Evolutionary conservation across 2,797 vertebrate species (phyloP), one percentile per base, ranked within the genome.

Genomic region (Heteromormyrus szaboi): DNA sequence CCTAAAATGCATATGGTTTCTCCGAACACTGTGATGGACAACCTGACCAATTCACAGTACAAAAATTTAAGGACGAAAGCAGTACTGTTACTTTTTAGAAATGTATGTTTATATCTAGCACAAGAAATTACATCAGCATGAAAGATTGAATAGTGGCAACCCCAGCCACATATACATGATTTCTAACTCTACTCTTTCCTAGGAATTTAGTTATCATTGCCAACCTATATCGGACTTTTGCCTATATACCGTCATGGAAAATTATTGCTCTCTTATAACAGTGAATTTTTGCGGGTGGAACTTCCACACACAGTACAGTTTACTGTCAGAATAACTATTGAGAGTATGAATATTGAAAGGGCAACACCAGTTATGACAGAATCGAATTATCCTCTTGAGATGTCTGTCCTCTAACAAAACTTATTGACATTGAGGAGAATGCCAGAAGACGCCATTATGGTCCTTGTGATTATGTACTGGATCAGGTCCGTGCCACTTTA

Each of bases 401-500:
- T 41, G 84, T 89, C 92, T 95, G 95, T 93, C 94, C 95, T 95
- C 94, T 90, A 94, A 91, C 90, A 86, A 88, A 93, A 93, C 90
- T 94, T 92, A 89, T 90, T 93, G 92, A 94, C 93, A 95, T 94
- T 94, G 93, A 91, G 91, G 91, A 90, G 90, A 90, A 90, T 88
- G 88, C 89, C 81, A 91, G 89, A 88, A 84, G 88, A 92, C 88
- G 88, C 89, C 91, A 79, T 88, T 90, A 89, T 72, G 3, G 54
- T 14, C 87, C 91, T 91, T 90, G 90, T 92, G 87, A 76, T 56
- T 59, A 25, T 54, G 22, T 87, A 54, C 50, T 54, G 50, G 37
- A 93, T 90, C 92, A 90, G 85, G 92, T 93, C 93, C 90, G 92
- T 91, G 93, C 90, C 90, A 93, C 93, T 95, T 94, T 91, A 92